Evolutionary conservation across 2,113 vertebrate species (phyloP).

Genomic region (Emberiza fucata): DNA sequence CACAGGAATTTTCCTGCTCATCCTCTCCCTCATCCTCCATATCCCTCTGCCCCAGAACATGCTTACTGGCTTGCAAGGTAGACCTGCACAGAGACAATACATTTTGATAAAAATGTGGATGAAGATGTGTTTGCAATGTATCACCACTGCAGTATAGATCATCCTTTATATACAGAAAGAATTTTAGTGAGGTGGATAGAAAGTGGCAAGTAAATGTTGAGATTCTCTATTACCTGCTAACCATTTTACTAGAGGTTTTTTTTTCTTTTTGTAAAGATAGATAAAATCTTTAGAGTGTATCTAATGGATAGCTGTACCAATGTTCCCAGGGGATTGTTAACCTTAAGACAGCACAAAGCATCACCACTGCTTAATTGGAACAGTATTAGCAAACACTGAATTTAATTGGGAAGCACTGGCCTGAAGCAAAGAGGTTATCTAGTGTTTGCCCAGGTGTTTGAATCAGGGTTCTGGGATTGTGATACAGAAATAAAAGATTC

Average conservation of each 20-base stretch:
- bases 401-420: not conserved
- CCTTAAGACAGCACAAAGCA: not conserved
- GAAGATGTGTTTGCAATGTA: not conserved
- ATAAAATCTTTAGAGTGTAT: not conserved
- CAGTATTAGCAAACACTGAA: not conserved
- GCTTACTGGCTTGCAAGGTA: not conserved
- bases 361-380: not conserved
- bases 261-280: not conserved
- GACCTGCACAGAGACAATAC: fast-evolving
- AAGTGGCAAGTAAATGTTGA: not conserved
- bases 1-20: not conserved
- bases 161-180: not conserved
- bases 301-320: not conserved
- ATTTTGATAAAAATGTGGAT: not conserved
- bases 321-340: not conserved
- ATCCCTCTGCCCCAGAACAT: not conserved
- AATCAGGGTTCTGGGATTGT: not conserved
- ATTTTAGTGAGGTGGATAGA: not conserved
- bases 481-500: not conserved
- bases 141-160: not conserved
- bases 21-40: not conserved
- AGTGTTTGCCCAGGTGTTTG: not conserved
- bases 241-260: not conserved
- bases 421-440: not conserved
- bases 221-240: not conserved